Base-by-base conservation (phyloP, 2,797 vertebrate genomes). In the Channallabes apus region DNA sequence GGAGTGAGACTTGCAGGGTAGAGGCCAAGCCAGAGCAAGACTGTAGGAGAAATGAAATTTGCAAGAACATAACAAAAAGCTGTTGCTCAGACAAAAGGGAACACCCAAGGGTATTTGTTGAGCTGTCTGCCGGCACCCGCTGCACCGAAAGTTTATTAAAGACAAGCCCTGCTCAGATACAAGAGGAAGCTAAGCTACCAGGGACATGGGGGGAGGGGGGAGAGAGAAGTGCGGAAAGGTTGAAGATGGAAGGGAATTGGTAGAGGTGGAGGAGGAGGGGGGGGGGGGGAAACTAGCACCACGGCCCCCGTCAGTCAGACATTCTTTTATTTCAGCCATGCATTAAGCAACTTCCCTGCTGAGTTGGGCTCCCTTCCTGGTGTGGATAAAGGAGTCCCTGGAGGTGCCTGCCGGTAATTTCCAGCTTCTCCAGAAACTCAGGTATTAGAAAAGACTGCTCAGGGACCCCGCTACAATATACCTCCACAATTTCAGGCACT, bases 401-500 rank as follows among this genome's bases (percentile, higher is more conserved):
- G 96, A 97, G 95, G 93, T 91, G 92, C 93, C 93, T 90, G 92
- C 92, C 90, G 96, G 97, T 99, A 99, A 99, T 99, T 99, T 99
- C 97, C 97, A 99, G 97, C 97, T 98, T 97, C 97, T 97, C 96
- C 96, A 95, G 97, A 98, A 96, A 99, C 97, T 98, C 98, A 98
- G 98, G 98, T 99, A 99, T 99, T 99, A 99, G 98, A 98, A 99
- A 98, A 98, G 98, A 98, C 97, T 96, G 96, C 97, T 98, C 94
- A 94, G 98, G 98, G 98, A 99, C 97, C 95, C 35, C 93, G 96
- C 97, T 97, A 98, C 97, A 98, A 98, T 99, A 97, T 99, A 98
- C 97, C 97, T 98, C 97, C 97, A 97, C 97, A 98, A 98, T 99
- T 98, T 97, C 97, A 98, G 97, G 96, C 95, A 96, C 97, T 97